phyloP scores from a whole-genome alignment of 2,113 vertebrate genomes.

The Boleophthalmus pectinirostris region DNA sequence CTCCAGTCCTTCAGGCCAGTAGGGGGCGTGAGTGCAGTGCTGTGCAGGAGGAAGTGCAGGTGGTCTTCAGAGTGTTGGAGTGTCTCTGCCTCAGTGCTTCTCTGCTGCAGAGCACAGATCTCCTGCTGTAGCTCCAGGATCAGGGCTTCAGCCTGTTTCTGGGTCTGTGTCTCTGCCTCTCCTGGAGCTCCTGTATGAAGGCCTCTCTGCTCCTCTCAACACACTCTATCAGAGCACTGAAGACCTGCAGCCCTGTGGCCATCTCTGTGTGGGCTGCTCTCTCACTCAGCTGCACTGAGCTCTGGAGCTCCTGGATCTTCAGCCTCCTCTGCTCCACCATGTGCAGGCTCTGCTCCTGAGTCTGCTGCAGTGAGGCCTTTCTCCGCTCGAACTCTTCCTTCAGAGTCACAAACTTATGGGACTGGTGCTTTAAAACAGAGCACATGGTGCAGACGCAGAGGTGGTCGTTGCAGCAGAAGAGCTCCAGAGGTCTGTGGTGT shows the following conservation, averaged over 20 bases:
- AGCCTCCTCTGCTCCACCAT: slow-evolving; percentile 9
- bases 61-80: background rate
- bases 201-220: slow-evolving; percentile 15
- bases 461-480: slow-evolving; percentile 12
- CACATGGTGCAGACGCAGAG: background rate
- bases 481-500: slow-evolving; percentile 16
- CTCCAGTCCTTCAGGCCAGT: background rate
- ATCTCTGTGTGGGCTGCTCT: slow-evolving; percentile 27
- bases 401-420: too few species aligned
- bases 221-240: slow-evolving; percentile 23
- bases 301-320: slow-evolving; percentile 9
- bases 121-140: background rate
- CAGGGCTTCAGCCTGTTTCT: slow-evolving; percentile 7
- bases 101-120: slow-evolving; percentile 2
- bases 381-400: background rate
- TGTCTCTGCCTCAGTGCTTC: background rate
- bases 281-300: slow-evolving; percentile 7
- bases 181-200: slow-evolving; percentile 19
- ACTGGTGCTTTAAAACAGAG: background rate
- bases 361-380: background rate
- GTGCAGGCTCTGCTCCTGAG: slow-evolving; percentile 6
- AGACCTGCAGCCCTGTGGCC: slow-evolving; percentile 7
- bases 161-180: background rate
- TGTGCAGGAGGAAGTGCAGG: slow-evolving; percentile 19
- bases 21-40: background rate